Conservation (phyloP, 1,140 invertebrate genomes). For the Chionoecetes opilio region DNA sequence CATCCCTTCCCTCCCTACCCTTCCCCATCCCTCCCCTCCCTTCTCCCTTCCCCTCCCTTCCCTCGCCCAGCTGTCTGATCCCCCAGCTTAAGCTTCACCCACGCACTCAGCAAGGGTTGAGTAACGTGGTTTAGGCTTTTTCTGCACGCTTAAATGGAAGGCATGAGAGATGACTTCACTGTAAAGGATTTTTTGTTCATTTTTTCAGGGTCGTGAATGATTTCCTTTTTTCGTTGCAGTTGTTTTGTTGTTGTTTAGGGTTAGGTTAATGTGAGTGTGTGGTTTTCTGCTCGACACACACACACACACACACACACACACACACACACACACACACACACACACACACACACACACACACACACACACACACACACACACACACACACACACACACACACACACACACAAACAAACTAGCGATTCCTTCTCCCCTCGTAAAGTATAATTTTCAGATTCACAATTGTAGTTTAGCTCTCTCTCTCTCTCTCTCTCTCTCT, state of each 20-base stretch:
- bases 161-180: not conserved
- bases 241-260: not conserved
- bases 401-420: too few species aligned
- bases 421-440: too few species aligned
- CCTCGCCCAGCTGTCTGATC: not conserved
- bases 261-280: not conserved
- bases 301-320: slow-evolving; percentile 37
- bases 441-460: too few species aligned
- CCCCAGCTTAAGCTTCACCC: not conserved
- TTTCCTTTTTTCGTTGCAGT: not conserved
- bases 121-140: not conserved
- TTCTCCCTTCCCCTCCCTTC: not conserved
- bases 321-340: slow-evolving; percentile 39
- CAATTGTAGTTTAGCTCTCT: too few species aligned
- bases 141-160: not conserved
- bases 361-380: slow-evolving; percentile 48
- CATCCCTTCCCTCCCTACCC: too few species aligned
- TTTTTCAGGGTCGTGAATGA: too few species aligned
- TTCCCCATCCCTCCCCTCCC: not conserved
- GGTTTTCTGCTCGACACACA: not conserved
- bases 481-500: too few species aligned
- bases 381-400: not conserved
- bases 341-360: not conserved
- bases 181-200: not conserved
- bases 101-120: not conserved